phyloP scores from a whole-genome alignment of 2,797 vertebrate species.

The Tokudaia tokunoshimensis region DNA sequence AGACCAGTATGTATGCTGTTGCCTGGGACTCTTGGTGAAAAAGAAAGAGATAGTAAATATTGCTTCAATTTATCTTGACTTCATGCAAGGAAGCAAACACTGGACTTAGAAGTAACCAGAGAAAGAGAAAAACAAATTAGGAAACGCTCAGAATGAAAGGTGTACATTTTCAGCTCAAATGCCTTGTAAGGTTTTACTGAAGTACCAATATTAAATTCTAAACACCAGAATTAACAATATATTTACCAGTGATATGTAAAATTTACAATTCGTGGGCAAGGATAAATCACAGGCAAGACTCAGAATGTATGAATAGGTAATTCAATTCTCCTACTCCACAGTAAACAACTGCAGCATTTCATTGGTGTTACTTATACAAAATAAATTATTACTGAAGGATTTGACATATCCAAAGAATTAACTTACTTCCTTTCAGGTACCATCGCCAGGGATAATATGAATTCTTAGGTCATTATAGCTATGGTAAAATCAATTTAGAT shows the following conservation, averaged over 20 bases:
- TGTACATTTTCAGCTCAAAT: background rate
- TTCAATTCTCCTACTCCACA: background rate
- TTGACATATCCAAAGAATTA: constrained; percentile 78
- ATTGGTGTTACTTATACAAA: constrained; percentile 77
- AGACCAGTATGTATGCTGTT: background rate
- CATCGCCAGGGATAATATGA: constrained; percentile 75
- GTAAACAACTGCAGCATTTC: constrained; percentile 73
- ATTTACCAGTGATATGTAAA: background rate
- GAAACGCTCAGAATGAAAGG: background rate
- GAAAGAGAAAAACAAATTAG: background rate
- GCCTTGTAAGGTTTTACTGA: background rate
- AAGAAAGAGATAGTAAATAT: background rate
- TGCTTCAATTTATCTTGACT: background rate
- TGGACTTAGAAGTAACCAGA: constrained; percentile 7
- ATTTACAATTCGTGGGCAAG: background rate
- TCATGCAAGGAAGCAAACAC: background rate
- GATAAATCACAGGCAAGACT: constrained; percentile 12
- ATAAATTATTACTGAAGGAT: constrained; percentile 75
- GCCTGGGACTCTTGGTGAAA: background rate
- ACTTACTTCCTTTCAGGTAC: constrained; percentile 82
- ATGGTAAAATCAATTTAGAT: constrained; percentile 86
- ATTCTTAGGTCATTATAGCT: constrained; percentile 75
- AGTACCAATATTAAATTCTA: constrained; percentile 7
- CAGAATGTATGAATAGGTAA: constrained; percentile 14
- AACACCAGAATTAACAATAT: background rate